A percentile compares a stretch with the other conserved stretches of the same genome.
phyloP scores from a whole-genome alignment of 64 coral and sea anemone species.

The Montipora foliosa region DNA sequence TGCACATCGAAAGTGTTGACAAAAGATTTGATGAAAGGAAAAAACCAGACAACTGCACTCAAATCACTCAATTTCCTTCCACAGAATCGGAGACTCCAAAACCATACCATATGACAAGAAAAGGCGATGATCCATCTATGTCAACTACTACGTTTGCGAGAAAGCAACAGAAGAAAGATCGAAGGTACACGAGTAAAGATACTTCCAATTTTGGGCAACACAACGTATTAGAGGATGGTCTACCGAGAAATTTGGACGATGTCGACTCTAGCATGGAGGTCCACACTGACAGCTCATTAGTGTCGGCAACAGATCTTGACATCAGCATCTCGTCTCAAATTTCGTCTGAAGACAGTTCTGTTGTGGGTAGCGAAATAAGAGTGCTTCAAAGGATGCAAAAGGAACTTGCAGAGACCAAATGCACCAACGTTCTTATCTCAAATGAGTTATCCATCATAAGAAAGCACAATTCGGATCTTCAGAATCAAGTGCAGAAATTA shows the following conservation, averaged over 20 bases:
- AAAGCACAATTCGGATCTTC: constrained; percentile 82
- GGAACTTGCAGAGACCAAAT: constrained; percentile 89
- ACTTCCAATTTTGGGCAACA: neutral
- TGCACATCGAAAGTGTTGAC: neutral
- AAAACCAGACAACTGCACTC: neutral
- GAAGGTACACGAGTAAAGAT: neutral
- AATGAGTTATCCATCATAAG: constrained; percentile 87
- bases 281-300: constrained; percentile 79
- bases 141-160: neutral
- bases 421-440: constrained; percentile 82
- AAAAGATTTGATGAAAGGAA: neutral
- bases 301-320: constrained; percentile 76
- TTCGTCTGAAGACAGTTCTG: constrained; percentile 62
- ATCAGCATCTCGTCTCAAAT: constrained; percentile 76
- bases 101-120: neutral
- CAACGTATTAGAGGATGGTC: neutral
- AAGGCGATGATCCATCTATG: neutral
- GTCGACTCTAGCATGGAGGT: constrained; percentile 58
- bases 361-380: constrained; percentile 43
- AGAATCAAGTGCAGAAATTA: constrained; percentile 85
- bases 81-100: neutral
- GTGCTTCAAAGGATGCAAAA: constrained; percentile 80
- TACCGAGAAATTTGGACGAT: neutral
- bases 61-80: neutral
- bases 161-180: neutral